Evolutionary conservation across 2,797 vertebrate genomes (phyloP), one percentile per base, ranked within the genome.

Genomic region (Anabacerthia variegaticeps): DNA sequence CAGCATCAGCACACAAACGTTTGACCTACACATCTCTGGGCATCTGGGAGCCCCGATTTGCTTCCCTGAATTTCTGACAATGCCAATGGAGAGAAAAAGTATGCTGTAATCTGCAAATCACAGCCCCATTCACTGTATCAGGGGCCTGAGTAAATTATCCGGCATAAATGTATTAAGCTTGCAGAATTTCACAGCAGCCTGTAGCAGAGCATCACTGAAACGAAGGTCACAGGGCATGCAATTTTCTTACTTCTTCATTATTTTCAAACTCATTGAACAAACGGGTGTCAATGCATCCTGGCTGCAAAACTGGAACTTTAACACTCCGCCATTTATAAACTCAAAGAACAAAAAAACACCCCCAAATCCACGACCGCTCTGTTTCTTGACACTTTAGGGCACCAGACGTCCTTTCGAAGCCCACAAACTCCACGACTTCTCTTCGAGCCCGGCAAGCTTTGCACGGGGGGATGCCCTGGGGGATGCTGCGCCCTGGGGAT

Each of bases 361-460:
- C 26, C 36, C 8, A 32, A 67, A 1, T 0, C 32, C 55, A 12
- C 6, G 3, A 26, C 14, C 7, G 2, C 21, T 2, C 1, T 1
- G 6, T 23, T 65, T 30, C 69, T 41, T 16, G 49, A 17, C 56
- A 5, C 14, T 34, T 6, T 1, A 5, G 41, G 19, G 8, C 28
- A 65, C 3, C 52, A 4, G 41, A 14, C 4, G 7, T 6, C 71
- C 16, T 59, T 77, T 46, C 3, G 7, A 59, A 61, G 41, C 18
- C 21, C 67, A 9, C 34, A 20, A 30, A 43, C 3, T 4, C 1
- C 37, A 17, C n/a, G 18, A 14, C 32, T 54, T 18, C 13, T 54
- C 37, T 24, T 15, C 6, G 32, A 5, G 10, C 51, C 19, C 10
- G 9, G 5, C 26, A 41, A 34, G 67, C 71, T 39, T 14, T 19